A percentile compares a stretch with the other conserved stretches of the same genome.
Evolutionary conservation across 2,113 vertebrate genomes (phyloP).

Genomic region (Gavialis gangeticus): DNA sequence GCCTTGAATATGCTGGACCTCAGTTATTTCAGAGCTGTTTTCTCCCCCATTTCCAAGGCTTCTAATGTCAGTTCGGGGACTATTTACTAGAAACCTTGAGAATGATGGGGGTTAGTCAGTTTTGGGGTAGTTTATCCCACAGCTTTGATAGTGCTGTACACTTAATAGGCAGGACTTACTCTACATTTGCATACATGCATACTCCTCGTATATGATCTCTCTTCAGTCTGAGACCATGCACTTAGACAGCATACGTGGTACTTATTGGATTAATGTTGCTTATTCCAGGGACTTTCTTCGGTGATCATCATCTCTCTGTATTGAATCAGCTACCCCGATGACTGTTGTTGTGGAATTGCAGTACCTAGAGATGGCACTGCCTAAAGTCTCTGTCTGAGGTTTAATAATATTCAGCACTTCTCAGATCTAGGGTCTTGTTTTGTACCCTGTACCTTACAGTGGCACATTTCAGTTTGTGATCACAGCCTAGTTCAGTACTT

Average conservation of each 20-base stretch:
- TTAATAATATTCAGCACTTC: rapidly evolving
- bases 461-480: not conserved
- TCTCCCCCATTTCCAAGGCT: no score
- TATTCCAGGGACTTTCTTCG: not conserved
- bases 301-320: rapidly evolving
- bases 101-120: no score
- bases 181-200: no score
- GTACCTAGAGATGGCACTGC: not conserved
- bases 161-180: no score
- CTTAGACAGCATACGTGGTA: not conserved
- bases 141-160: no score
- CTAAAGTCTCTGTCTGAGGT: not conserved
- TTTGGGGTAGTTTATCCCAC: no score
- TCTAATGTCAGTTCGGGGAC: no score
- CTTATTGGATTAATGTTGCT: not conserved
- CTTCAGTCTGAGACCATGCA: no score
- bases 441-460: not conserved
- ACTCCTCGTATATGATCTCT: no score
- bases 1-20: no score
- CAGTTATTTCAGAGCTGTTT: no score
- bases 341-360: not conserved
- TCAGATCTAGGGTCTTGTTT: not conserved
- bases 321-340: not conserved
- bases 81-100: no score
- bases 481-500: rapidly evolving